phyloP scores from a whole-genome alignment of 2,113 vertebrate genomes.

The Brachypteracias leptosomus region DNA sequence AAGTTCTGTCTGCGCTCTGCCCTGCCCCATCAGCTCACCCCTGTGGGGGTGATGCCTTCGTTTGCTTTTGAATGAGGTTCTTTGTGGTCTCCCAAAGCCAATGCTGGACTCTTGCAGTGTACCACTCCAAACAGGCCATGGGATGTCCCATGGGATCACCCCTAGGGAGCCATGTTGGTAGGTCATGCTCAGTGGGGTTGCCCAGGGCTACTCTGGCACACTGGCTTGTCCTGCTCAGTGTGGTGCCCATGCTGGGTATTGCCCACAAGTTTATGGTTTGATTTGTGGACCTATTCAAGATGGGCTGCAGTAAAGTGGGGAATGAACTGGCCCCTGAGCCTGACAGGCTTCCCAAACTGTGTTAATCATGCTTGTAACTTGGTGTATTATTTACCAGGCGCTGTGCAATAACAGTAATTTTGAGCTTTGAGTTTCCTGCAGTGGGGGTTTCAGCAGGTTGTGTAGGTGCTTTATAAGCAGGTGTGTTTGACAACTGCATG shows the following conservation, averaged over 20 bases:
- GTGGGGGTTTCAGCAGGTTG: background rate
- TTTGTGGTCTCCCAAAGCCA: accelerated
- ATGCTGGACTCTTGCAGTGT: background rate
- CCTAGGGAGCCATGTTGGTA: background rate
- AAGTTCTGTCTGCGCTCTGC: background rate
- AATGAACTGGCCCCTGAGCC: background rate
- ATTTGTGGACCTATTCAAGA: background rate
- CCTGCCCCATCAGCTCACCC: background rate
- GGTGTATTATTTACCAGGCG: background rate
- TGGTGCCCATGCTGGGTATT: background rate
- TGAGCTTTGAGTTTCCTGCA: background rate
- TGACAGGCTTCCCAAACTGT: background rate
- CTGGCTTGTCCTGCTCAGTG: background rate
- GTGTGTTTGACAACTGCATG: background rate
- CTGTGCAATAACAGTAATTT: background rate
- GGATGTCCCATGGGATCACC: background rate
- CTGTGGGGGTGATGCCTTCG: background rate
- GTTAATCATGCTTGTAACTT: background rate
- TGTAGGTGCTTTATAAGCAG: background rate
- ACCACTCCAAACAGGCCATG: background rate
- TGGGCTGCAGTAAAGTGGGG: background rate
- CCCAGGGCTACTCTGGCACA: background rate
- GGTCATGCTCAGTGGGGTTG: background rate
- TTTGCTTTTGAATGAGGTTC: background rate
- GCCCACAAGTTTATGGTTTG: background rate